A percentile compares a stretch with the other conserved stretches of the same genome.
These are phyloP conservation scores for Ophion obscuratus DNA, from an alignment of 2,888 invertebrate genomes.

Conservation along the genomic window DNA sequence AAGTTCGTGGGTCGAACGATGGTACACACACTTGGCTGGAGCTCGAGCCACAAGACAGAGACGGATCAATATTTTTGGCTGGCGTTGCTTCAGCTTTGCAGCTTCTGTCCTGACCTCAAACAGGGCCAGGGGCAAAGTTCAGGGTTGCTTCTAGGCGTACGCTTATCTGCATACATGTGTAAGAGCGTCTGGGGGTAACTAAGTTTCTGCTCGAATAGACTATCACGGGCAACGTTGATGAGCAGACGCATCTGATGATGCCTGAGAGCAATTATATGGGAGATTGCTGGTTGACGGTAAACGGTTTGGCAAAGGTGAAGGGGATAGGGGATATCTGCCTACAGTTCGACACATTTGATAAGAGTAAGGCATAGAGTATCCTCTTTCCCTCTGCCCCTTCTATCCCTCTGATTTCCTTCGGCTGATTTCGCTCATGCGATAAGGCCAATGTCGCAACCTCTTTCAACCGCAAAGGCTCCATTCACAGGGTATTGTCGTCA, in stretches of 20 bases:
- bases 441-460: not conserved
- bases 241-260: not conserved
- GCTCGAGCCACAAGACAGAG: conserved; percentile 20
- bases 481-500: conserved; percentile 3
- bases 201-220: not conserved
- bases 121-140: conserved; percentile 42
- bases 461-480: not conserved
- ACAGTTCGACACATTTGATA: not conserved
- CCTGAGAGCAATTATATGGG: not conserved
- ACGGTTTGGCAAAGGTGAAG: not conserved
- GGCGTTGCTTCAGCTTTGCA: conserved; percentile 45
- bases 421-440: not conserved
- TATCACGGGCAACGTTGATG: not conserved
- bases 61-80: conserved; percentile 61
- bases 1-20: not conserved
- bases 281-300: not conserved
- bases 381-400: not conserved
- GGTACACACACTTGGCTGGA: not conserved
- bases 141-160: conserved; percentile 41
- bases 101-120: conserved; percentile 22
- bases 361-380: too few relatives aligned
- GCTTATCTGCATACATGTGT: conserved; percentile 2
- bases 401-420: not conserved
- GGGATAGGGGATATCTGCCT: not conserved
- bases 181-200: conserved; percentile 15